Conservation (phyloP, 2,797 vertebrate species). For the Eulemur mongoz region DNA sequence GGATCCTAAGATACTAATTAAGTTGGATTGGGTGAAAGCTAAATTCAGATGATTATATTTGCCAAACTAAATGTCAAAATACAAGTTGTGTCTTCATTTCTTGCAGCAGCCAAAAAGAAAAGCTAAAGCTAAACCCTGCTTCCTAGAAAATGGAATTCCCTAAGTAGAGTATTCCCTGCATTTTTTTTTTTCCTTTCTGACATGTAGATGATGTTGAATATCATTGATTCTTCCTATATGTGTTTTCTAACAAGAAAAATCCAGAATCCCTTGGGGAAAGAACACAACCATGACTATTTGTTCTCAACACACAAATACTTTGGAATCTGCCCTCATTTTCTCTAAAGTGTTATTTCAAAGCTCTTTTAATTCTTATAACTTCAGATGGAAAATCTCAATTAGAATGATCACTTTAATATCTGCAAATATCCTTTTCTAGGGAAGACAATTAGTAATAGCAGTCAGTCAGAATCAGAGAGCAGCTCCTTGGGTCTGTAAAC, state of each 20-base stretch:
- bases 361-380: neutral
- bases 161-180: neutral
- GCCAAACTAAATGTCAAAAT: constrained; percentile 18
- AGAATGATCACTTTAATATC: neutral
- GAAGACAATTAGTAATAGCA: neutral
- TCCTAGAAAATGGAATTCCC: neutral
- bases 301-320: neutral
- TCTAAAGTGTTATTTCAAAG: neutral
- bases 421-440: neutral
- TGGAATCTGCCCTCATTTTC: neutral
- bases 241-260: neutral
- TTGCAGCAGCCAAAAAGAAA: neutral
- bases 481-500: neutral
- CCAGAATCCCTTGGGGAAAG: neutral
- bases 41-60: constrained; percentile 42
- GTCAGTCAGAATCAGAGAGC: neutral
- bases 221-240: neutral
- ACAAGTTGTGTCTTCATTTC: neutral
- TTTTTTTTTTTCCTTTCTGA: neutral
- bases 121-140: neutral
- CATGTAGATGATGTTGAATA: neutral
- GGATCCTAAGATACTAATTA: neutral
- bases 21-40: neutral
- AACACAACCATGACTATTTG: neutral
- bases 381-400: neutral